Evolutionary conservation across 1,140 invertebrate species (phyloP), one percentile per base, ranked within the genome.

Genomic region (Steinernema feltiae): DNA sequence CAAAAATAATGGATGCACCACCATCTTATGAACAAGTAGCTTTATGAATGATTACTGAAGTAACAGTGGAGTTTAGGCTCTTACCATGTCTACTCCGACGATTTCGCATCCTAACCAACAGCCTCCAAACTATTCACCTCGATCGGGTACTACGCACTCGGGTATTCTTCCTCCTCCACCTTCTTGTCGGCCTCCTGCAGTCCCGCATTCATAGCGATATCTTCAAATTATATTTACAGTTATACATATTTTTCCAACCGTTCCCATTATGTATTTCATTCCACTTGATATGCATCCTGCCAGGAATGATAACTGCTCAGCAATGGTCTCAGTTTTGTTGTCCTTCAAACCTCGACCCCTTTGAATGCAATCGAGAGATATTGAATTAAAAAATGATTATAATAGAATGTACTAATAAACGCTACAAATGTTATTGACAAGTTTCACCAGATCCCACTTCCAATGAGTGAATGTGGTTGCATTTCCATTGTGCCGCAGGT

Each of bases 1-100:
- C 48, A 24, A 82, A 82, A 32, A 74, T 74, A 18, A 32, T 84
- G 24, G 81, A 82, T 18, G 79, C 82, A 7, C 81, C 81, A 2
- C 81, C 81, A 17, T 32, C 80, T 12, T 81, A 81, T 46, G 80
- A 82, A 41, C 81, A 80, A 70, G 78, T 79, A 18, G 2, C 46
- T 24, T 73, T 73, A 2, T 31, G 12, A 2, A 21, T 21, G 3
- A 0, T 21, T 7, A 1, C 29, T 3, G 12, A 7, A 32, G 24
- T 53, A 32, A 30, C 30, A 3, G 18, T 24, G 7, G 35, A 7
- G 7, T 41, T 69, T 69, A 32, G 48, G 48, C 30, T 21, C 0
- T 32, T 18, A 32, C 46, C 48, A 70, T 31, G 21, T 17, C 48
- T 29, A 74, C 21, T 32, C 30, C 72, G 12, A 1, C 48, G 18